Evolutionary conservation across 2,888 invertebrate species (phyloP), one percentile per base, ranked within the genome.

Genomic region (Phlogophora meticulosa): DNA sequence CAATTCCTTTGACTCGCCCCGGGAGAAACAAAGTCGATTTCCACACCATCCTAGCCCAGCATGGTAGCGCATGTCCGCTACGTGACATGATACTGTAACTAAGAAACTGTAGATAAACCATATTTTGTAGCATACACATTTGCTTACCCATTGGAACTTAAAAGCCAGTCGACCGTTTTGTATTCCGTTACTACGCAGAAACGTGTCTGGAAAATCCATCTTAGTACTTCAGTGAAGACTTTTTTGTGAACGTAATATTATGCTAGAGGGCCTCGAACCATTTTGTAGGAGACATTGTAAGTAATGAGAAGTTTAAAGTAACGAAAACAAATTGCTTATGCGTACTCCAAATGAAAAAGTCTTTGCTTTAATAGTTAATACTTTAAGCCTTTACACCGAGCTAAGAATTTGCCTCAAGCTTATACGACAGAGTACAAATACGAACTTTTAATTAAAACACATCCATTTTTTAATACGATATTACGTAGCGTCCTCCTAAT

Each of bases 281-380:
- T 59, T 59, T 62, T 45, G 67, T 61, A 34, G 46, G 52, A 68
- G 78, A 77, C 68, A 68, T 78, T 72, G 80, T 78, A 81, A 84
- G 80, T 85, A 86, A 86, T 81, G 82, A 83, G 77, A 80, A 76
- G 72, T 87, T 84, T 78, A 84, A 83, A 80, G 80, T 79, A 83
- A 85, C 78, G 82, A 83, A 85, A 85, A 87, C 79, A 85, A 86
- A 88, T 87, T 87, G 83, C 84, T 85, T 81, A 76, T 84, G 73
- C 81, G 63, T 72, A 81, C 81, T 82, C 67, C 62, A 80, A 80
- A 81, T 83, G 81, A 72, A 70, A 86, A 87, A 85, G 80, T 83
- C 73, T 79, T 78, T 73, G 61, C 80, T 84, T 80, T 82, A 76
- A 67, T 84, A 85, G 69, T 79, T 86, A 83, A 87, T 86, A 85